These are phyloP conservation scores for Neuroscelio doddi DNA, from an alignment of 2,888 invertebrate genomes.

Conservation along the genomic window DNA sequence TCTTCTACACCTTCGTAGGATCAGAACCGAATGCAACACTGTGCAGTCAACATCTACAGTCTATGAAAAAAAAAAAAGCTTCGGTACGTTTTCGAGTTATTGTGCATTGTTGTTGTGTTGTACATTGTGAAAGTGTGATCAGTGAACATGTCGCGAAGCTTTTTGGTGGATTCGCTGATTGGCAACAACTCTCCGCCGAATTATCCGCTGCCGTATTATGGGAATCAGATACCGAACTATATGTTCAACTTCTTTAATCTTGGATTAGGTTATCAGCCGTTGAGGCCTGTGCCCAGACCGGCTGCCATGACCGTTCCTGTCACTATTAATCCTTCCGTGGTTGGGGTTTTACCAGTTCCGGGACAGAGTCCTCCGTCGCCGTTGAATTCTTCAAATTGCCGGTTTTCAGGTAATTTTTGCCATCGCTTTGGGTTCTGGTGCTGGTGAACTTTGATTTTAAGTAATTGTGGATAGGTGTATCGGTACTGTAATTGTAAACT, in stretches of 20 bases:
- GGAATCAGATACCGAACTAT: conserved; percentile 71
- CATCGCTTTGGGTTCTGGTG: background rate
- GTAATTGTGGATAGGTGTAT: too few relatives aligned
- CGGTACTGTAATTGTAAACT: too few relatives aligned
- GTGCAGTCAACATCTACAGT: conserved; percentile 45
- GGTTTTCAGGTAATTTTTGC: conserved; percentile 57
- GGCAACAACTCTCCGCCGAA: conserved; percentile 76
- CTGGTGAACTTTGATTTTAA: too few relatives aligned
- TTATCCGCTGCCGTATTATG: conserved; percentile 66
- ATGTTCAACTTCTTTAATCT: conserved; percentile 70
- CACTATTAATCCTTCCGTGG: conserved; percentile 55
- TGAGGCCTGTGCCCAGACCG: conserved; percentile 65
- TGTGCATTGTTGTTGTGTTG: conserved; percentile 6
- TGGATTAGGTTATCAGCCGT: conserved; percentile 65
- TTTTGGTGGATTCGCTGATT: conserved; percentile 86
- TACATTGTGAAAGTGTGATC: background rate
- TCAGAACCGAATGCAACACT: conserved; percentile 58
- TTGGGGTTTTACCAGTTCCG: conserved; percentile 51
- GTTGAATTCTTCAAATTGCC: conserved; percentile 52
- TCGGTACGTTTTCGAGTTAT: background rate
- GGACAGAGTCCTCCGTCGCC: conserved; percentile 64
- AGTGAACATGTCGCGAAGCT: conserved; percentile 84
- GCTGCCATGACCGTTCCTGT: conserved; percentile 54
- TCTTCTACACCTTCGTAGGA: conserved; percentile 44
- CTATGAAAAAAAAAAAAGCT: conserved; percentile 6